Evolutionary conservation across 2,797 vertebrate genomes (phyloP), one percentile per base, ranked within the genome.

Genomic region (Scleropages formosus): DNA sequence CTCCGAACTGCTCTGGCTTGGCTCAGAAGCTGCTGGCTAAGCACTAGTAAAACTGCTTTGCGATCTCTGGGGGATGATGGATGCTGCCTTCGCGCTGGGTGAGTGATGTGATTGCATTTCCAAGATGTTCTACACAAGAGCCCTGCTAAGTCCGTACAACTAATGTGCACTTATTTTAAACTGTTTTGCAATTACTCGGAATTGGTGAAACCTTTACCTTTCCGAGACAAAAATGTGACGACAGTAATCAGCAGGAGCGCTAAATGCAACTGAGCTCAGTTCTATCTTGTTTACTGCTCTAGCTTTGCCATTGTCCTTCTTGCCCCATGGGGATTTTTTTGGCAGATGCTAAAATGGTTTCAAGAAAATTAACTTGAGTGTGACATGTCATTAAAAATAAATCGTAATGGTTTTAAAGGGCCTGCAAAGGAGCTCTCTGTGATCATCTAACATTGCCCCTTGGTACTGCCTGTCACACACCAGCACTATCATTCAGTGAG

Each of bases 101-200:
- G 24, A 20, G 26, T 51, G 20, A 68, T 18, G 66, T 26, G 47
- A 49, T 49, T 68, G 6, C 22, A 68, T 68, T 47, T 68, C 68
- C 39, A 47, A 44, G 46, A 47, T 46, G 15, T 8, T 24, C 44
- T 51, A 7, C 47, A 68, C 46, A 68, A 39, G 24, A 15, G 22
- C 66, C 47, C 26, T 68, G 46, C 12, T 66, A 47, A 20, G 66
- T 68, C 31, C 39, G 31, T 39, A 39, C 31, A 39, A 39, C 31
- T 39, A 39, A 39, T 39, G 31, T 39, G 31, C 31, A 2, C 31
- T 39, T 39, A 39, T 31, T 39, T 39, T 39, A 51, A 68, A 47
- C 47, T 46, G 47, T 47, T 8, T 20, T 10, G 2, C 44, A 68
- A 22, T 24, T 51, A 47, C 66, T 22, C 24, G 65, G 24, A 49